phyloP scores from a whole-genome alignment of 1,140 invertebrate species.

The Caenorhabditis tropicalis region DNA sequence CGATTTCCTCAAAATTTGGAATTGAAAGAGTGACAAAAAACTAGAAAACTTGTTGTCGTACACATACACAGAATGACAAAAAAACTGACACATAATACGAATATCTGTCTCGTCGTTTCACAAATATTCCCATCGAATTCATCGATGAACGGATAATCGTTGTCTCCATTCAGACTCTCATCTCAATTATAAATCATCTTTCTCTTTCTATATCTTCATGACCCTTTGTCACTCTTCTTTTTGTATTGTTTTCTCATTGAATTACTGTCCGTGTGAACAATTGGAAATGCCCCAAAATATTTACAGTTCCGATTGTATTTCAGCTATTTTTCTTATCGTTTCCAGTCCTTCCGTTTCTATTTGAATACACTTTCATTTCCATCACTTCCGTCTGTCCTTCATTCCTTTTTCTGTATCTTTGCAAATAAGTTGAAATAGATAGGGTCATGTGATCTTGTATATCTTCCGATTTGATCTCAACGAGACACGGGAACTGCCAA shows the following conservation, averaged over 20 bases:
- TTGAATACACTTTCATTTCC: no score
- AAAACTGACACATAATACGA: slow-evolving; percentile 35
- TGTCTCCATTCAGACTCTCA: no score
- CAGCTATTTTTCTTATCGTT: neutral
- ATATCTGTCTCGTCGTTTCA: neutral
- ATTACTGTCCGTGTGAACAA: no score
- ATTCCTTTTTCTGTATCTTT: neutral
- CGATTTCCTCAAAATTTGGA: neutral
- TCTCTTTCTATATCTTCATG: neutral
- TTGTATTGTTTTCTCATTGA: neutral
- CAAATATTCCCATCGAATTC: neutral
- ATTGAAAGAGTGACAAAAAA: neutral
- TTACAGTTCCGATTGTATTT: neutral
- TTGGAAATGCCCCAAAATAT: neutral
- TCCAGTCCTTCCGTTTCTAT: neutral
- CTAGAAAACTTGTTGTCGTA: slow-evolving; percentile 29
- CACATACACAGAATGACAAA: slow-evolving; percentile 14
- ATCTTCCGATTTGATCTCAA: slow-evolving; percentile 31
- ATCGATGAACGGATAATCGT: neutral
- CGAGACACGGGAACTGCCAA: neutral
- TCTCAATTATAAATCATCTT: slow-evolving; percentile 6
- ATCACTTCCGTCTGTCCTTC: neutral
- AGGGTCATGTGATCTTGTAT: neutral
- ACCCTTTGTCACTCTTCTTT: neutral
- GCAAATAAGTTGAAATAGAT: neutral